A percentile compares a stretch with the other conserved stretches of the same genome.
Conservation (phyloP, 1,140 invertebrate genomes). For the Thaumatotibia leucotreta region DNA sequence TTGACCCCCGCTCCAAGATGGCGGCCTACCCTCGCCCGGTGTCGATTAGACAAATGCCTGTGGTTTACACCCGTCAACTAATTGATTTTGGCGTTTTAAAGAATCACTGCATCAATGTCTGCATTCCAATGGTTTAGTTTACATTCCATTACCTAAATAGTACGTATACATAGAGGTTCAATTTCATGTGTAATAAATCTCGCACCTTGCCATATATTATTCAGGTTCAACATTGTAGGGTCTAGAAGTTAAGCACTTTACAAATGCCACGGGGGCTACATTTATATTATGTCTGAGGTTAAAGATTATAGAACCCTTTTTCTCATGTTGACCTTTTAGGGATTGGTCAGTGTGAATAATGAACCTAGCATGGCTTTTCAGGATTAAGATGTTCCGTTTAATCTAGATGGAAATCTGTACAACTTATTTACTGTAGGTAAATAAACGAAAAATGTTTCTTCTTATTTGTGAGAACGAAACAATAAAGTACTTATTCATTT, state of each 20-base stretch:
- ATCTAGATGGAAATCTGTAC: background rate
- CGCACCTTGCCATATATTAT: background rate
- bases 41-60: constrained; percentile 37
- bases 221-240: constrained; percentile 1
- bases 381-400: background rate
- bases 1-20: constrained; percentile 67
- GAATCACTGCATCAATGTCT: constrained; percentile 39
- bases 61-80: constrained; percentile 44
- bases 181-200: background rate
- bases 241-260: background rate
- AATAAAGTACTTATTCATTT: no score
- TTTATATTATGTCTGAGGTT: background rate
- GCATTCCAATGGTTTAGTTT: constrained; percentile 22
- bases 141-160: background rate
- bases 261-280: background rate
- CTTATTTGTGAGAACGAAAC: no score
- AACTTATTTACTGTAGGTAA: background rate
- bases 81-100: constrained; percentile 51
- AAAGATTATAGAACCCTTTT: constrained; percentile 5
- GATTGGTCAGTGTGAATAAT: constrained; percentile 9
- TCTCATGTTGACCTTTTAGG: background rate
- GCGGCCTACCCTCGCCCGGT: constrained; percentile 41
- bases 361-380: background rate
- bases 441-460: background rate
- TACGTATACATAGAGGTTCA: background rate